These are phyloP conservation scores for Drosophila sp. DNA, from an alignment of 1,140 invertebrate species.

Conservation along the genomic window DNA sequence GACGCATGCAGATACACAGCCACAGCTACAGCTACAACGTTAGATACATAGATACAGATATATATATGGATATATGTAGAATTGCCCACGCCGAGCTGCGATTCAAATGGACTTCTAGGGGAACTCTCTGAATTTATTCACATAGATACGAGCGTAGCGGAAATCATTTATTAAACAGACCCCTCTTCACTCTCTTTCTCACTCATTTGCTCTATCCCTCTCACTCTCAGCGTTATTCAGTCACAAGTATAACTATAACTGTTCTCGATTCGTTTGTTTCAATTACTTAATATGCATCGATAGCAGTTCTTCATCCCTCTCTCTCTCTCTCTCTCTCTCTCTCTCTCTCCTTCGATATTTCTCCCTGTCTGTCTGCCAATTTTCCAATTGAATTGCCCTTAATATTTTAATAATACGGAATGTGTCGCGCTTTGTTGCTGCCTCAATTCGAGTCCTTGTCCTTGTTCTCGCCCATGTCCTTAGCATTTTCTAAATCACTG, in stretches of 20 bases:
- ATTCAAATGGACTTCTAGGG: constrained; percentile 46
- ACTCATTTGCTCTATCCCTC: constrained; percentile 4
- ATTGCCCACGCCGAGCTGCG: constrained; percentile 42
- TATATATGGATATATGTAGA: background rate
- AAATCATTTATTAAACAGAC: constrained; percentile 79
- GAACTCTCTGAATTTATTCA: constrained; percentile 34
- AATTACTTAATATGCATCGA: constrained; percentile 71
- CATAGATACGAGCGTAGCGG: constrained; percentile 58
- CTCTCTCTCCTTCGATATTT: background rate
- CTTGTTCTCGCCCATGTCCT: constrained; percentile 35
- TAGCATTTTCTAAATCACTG: constrained; percentile 57
- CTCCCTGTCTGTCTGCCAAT: constrained; percentile 64
- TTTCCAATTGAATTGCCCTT: constrained; percentile 82
- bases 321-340: background rate
- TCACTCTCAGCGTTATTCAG: background rate
- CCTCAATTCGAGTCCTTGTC: constrained; percentile 40
- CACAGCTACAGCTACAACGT: constrained; percentile 34
- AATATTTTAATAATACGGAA: constrained; percentile 78
- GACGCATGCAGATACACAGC: constrained; percentile 56
- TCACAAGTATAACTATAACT: constrained; percentile 16
- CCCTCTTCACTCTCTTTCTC: constrained; percentile 13
- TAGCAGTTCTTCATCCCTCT: constrained; percentile 19
- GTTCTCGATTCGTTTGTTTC: constrained; percentile 78
- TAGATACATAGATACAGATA: constrained; percentile 23
- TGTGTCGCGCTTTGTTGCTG: constrained; percentile 34